phyloP scores from a whole-genome alignment of 2,113 vertebrate genomes.

The Xiphorhynchus elegans region DNA sequence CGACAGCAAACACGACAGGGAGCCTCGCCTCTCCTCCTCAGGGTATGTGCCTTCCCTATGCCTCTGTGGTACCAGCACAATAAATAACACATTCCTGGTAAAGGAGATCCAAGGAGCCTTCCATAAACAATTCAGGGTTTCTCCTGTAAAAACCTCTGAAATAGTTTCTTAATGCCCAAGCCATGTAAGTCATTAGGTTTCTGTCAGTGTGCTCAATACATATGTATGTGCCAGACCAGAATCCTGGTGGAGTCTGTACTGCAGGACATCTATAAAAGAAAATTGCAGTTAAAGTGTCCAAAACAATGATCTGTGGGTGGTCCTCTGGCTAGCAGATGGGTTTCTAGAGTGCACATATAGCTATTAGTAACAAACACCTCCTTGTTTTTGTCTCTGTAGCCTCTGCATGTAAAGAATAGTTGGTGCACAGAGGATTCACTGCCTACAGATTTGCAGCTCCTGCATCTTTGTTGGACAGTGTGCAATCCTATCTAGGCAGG shows the following conservation, averaged over 20 bases:
- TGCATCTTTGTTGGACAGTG: neutral
- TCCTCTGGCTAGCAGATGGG: conserved; percentile 52
- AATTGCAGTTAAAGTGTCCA: conserved; percentile 54
- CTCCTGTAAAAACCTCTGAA: conserved; percentile 54
- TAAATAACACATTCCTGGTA: conserved; percentile 44
- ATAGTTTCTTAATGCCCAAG: conserved; percentile 37
- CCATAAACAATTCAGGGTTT: conserved; percentile 41
- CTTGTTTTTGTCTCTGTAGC: neutral
- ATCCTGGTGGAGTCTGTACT: conserved; percentile 55
- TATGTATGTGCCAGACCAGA: conserved; percentile 65
- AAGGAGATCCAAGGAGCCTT: conserved; percentile 44
- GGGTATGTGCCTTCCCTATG: neutral
- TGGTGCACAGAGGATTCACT: neutral
- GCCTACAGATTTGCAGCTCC: neutral
- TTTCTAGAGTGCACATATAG: conserved; percentile 42
- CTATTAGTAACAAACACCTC: conserved; percentile 33
- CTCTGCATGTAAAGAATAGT: neutral
- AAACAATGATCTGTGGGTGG: conserved; percentile 72
- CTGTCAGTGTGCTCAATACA: conserved; percentile 57
- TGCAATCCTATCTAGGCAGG: neutral
- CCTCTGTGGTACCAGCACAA: conserved; percentile 42
- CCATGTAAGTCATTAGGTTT: conserved; percentile 57
- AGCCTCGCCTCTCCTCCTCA: neutral
- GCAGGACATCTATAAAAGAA: conserved; percentile 62
- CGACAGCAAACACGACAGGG: neutral